Evolutionary conservation across 2,888 invertebrate species (phyloP), one percentile per base, ranked within the genome.

Genomic region (Pristionchus maxplancki): DNA sequence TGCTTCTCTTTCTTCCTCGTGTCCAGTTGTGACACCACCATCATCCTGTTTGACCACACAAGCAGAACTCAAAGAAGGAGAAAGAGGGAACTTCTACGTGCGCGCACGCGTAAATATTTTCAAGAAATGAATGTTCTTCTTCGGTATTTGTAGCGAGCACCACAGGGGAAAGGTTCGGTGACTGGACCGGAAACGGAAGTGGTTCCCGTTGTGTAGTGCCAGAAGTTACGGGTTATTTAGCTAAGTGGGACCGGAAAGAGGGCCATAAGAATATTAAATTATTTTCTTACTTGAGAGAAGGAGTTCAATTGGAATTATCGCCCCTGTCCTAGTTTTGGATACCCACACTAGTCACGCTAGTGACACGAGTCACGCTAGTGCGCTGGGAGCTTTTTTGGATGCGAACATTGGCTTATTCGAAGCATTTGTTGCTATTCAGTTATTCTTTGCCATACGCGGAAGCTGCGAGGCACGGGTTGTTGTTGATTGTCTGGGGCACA

Each of bases 131-230:
- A 3, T 71, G 34, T 20, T 28, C 67, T 17, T 71, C 67, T 8
- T 34, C 67, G 15, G 31, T 34, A 31, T 28, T 78, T 78, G 44
- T 78, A n/a, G n/a, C n/a, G 48, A 58, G n/a, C 8, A 40, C 11
- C 44, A 48, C n/a, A 78, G 44, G 48, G 58, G n/a, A 31, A 20
- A 11, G 74, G 74, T 78, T 44, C 78, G 44, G 78, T 78, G 78
- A 78, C 78, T 13, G 9, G 44, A 15, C 6, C 40, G 28, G 28
- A 78, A 28, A 48, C 40, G 48, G 44, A 40, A 44, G n/a, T 28
- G 78, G 44, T 78, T 78, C 6, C 48, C 2, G 13, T 67, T 0
- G 20, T 44, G 28, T 48, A 40, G 78, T 24, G 37, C 31, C 58
- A 9, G 37, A 37, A 37, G 37, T 37, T 17, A 17, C 17, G 67